Evolutionary conservation across 1,140 invertebrate genomes (phyloP).

Genomic region (Neodiprion fabricii): DNA sequence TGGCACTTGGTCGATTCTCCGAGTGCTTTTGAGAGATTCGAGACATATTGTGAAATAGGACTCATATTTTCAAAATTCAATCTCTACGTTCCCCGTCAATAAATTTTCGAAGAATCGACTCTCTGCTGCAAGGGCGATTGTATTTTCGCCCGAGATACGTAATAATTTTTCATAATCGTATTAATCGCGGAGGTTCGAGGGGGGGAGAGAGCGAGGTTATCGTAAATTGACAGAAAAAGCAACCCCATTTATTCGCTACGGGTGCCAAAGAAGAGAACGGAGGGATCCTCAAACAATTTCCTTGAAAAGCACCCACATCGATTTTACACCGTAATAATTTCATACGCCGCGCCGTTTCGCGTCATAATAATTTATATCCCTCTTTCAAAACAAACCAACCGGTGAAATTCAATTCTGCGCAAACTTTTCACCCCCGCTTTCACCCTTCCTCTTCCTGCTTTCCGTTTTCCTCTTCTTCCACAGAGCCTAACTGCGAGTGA

Average conservation of each 20-base stretch:
- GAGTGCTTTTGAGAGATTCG: no score
- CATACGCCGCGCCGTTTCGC: background rate
- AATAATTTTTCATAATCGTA: no score
- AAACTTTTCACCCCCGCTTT: background rate
- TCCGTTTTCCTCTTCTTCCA: background rate
- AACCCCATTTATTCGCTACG: background rate
- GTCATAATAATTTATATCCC: background rate
- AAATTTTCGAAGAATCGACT: no score
- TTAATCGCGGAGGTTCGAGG: background rate
- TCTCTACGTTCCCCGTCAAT: no score
- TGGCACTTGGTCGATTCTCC: no score
- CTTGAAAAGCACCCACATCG: background rate
- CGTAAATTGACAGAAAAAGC: background rate
- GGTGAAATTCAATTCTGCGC: slow-evolving; percentile 2
- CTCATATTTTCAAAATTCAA: no score
- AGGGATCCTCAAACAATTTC: background rate
- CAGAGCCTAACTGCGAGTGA: background rate
- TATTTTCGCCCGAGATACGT: no score
- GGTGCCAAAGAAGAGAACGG: background rate
- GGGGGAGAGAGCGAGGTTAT: background rate
- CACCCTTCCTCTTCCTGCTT: background rate
- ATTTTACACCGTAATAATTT: slow-evolving; percentile 3
- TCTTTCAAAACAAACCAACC: slow-evolving; percentile 1
- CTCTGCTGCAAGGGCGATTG: no score
- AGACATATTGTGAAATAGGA: no score